These are phyloP conservation scores for Lysandra coridon DNA, from an alignment of 2,888 invertebrate species.

Conservation along the genomic window DNA sequence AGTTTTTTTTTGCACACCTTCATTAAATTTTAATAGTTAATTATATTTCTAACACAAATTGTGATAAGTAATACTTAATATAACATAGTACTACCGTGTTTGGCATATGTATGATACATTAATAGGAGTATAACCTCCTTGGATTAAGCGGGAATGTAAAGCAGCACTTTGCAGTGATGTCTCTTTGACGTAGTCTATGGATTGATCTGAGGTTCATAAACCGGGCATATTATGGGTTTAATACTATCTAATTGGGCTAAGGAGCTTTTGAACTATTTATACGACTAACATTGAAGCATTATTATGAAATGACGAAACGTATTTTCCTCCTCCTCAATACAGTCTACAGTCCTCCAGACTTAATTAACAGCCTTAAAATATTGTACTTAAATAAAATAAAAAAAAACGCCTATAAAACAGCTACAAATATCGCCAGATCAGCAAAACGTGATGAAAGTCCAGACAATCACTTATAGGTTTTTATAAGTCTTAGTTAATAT, in stretches of 20 bases:
- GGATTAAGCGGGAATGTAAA: background rate
- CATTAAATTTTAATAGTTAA: too few species aligned
- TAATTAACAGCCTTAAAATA: too few species aligned
- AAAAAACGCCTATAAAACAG: too few species aligned
- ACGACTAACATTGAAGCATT: background rate
- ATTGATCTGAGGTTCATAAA: background rate
- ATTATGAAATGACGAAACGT: background rate
- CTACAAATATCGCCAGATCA: too few species aligned
- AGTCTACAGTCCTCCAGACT: too few species aligned
- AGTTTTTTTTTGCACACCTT: too few species aligned
- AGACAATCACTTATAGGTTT: too few species aligned
- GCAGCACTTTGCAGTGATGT: conserved; percentile 9
- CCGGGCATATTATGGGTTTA: background rate
- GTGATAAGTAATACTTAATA: too few species aligned
- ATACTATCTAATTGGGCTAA: background rate
- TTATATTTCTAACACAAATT: too few species aligned
- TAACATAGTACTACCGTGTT: background rate
- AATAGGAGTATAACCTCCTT: background rate
- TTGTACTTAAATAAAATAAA: too few species aligned
- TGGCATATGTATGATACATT: background rate
- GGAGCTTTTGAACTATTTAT: background rate
- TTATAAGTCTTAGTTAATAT: background rate
- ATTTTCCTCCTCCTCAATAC: too few species aligned
- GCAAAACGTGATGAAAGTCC: too few species aligned
- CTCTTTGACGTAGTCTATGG: background rate